Evolutionary conservation across 1,140 invertebrate genomes (phyloP).

Genomic region (Eubasilissa regina): DNA sequence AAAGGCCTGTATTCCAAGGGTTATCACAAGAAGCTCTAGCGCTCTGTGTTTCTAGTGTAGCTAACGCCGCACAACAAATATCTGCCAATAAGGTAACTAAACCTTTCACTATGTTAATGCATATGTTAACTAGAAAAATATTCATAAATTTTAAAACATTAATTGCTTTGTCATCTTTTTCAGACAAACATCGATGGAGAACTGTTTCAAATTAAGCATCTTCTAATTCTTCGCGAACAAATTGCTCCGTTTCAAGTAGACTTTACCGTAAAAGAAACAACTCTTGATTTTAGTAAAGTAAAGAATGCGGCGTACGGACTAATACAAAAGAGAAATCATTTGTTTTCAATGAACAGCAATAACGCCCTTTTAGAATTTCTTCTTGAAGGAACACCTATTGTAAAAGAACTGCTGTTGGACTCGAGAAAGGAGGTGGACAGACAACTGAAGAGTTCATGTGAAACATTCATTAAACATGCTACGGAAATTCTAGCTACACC

Average conservation of each 20-base stretch:
- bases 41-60: conserved; percentile 92
- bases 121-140: neutral
- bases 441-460: conserved; percentile 93
- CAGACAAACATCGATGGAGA: conserved; percentile 89
- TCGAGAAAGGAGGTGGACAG: conserved; percentile 96
- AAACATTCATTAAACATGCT: conserved; percentile 88
- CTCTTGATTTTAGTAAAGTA: conserved; percentile 92
- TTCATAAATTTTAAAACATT: neutral
- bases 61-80: conserved; percentile 83
- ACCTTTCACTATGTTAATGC: neutral
- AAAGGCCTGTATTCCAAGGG: conserved; percentile 95
- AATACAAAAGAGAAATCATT: conserved; percentile 86
- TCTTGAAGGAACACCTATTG: conserved; percentile 91
- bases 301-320: conserved; percentile 90
- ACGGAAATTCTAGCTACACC: conserved; percentile 84
- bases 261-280: conserved; percentile 93
- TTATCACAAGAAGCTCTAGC: conserved; percentile 95
- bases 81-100: conserved; percentile 73
- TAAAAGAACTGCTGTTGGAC: conserved; percentile 92
- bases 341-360: conserved; percentile 91
- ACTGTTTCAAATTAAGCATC: conserved; percentile 97
- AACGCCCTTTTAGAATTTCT: conserved; percentile 95
- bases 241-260: conserved; percentile 99
- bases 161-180: conserved; percentile 53
- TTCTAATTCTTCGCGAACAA: conserved; percentile 96